Evolutionary conservation across 2,113 vertebrate species (phyloP).

Genomic region (Peromyscus polionotus): DNA sequence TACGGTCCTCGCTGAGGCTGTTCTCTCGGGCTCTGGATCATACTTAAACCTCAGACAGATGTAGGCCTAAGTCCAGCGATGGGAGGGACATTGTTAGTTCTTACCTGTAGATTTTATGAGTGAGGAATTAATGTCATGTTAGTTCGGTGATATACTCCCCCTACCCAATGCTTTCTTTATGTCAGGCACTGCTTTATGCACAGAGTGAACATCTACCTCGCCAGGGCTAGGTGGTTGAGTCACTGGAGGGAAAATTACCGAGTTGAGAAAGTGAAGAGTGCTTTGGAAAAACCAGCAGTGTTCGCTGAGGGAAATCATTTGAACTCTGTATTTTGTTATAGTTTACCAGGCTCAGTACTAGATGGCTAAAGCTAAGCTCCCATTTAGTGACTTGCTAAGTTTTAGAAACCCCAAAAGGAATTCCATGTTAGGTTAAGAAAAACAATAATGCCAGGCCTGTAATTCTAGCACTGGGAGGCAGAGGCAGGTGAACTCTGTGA

Average conservation of each 20-base stretch:
- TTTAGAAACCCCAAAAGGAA: not conserved
- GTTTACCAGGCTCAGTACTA: not conserved
- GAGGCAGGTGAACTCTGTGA: not conserved
- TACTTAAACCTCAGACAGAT: not conserved
- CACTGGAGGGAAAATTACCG: not conserved
- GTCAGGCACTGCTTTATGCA: not conserved
- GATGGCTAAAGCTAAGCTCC: not conserved
- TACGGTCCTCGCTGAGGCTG: not conserved
- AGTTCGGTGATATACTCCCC: not conserved
- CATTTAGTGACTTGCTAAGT: not conserved
- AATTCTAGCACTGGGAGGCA: not conserved
- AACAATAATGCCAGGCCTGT: not conserved
- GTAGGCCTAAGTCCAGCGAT: not conserved
- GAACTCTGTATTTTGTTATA: not conserved
- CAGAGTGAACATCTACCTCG: too few relatives aligned
- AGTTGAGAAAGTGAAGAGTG: not conserved
- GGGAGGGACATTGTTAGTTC: not conserved
- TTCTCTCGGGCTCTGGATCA: not conserved
- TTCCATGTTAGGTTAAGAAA: not conserved
- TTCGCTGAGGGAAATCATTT: not conserved
- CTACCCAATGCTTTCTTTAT: not conserved
- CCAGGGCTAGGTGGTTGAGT: not conserved
- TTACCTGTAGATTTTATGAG: constrained; percentile 55
- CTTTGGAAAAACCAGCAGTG: not conserved
- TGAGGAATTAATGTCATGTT: constrained; percentile 29